Conservation (phyloP, 2,113 vertebrate species). For the Suricata suricatta region DNA sequence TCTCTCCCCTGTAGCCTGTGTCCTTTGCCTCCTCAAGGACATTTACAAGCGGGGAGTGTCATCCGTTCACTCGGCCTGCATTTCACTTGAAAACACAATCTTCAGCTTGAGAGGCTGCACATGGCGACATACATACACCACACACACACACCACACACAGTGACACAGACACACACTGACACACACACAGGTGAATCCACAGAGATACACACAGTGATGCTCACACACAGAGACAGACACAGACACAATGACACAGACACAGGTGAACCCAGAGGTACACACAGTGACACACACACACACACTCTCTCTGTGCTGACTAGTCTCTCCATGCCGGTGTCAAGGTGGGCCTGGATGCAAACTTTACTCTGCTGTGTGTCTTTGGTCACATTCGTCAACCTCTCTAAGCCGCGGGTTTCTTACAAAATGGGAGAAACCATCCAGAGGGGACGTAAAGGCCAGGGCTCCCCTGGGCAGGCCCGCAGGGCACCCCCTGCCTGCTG, state of each 20-base stretch:
- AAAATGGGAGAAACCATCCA: not conserved
- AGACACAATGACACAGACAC: not conserved
- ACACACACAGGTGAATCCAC: not conserved
- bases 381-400: not conserved
- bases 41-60: not conserved
- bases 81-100: not conserved
- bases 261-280: too few species aligned
- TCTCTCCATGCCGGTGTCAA: not conserved
- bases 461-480: not conserved
- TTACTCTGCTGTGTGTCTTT: not conserved
- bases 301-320: not conserved
- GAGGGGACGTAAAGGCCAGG: not conserved
- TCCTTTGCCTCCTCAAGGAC: conserved; percentile 14
- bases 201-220: too few species aligned
- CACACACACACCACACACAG: not conserved
- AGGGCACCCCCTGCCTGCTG: fast-evolving
- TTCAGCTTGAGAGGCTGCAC: not conserved
- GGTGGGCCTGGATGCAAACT: not conserved
- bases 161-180: not conserved
- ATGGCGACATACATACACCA: not conserved
- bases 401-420: not conserved
- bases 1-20: fast-evolving
- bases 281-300: fast-evolving
- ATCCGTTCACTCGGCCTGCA: not conserved
- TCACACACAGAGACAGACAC: not conserved